Percentiles rank a stretch among this genome's conserved stretches.
Conservation (phyloP, 2,797 vertebrate species). For the Chelmon rostratus region DNA sequence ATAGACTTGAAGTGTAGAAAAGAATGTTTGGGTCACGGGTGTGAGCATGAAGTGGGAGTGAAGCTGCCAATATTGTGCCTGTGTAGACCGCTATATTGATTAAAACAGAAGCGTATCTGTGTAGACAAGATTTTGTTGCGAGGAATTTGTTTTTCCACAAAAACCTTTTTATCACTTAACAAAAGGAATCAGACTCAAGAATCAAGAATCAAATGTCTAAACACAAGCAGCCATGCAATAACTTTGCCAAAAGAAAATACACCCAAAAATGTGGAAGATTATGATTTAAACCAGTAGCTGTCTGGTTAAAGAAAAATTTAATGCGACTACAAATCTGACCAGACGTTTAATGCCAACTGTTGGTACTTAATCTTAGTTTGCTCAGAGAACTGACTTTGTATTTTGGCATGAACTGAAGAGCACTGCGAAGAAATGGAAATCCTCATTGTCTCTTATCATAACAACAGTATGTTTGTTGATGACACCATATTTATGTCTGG, state of each 20-base stretch:
- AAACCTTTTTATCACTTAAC: not conserved
- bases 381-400: slow-evolving; percentile 12
- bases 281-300: not conserved
- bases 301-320: not conserved
- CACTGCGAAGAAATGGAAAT: slow-evolving; percentile 27
- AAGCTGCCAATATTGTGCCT: not conserved
- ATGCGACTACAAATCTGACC: not conserved
- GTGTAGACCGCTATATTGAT: slow-evolving; percentile 11
- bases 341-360: not conserved
- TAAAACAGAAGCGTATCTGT: not conserved
- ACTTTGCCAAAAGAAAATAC: not conserved
- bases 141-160: not conserved
- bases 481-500: slow-evolving; percentile 36
- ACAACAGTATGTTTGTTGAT: slow-evolving; percentile 35
- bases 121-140: not conserved
- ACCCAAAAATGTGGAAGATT: not conserved
- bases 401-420: slow-evolving; percentile 15
- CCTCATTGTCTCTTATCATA: slow-evolving; percentile 30
- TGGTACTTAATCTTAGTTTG: not conserved
- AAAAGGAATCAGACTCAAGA: not conserved
- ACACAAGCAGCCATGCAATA: not conserved
- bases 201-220: not conserved
- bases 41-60: not conserved
- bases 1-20: not conserved
- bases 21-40: not conserved